phyloP scores from a whole-genome alignment of 2,797 vertebrate genomes.

The Hylomyscus alleni region DNA sequence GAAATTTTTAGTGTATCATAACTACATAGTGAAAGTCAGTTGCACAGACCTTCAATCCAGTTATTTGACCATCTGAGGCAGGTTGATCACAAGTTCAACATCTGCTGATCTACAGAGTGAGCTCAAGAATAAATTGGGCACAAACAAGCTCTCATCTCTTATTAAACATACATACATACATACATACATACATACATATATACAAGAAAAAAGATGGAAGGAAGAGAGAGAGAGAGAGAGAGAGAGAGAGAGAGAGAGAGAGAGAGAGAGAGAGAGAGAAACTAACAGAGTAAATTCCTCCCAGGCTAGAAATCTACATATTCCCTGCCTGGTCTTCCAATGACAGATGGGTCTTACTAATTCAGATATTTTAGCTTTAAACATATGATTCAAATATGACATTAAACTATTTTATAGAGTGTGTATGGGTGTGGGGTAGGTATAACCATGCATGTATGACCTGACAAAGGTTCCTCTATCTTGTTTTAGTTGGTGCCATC shows the following conservation, averaged over 20 bases:
- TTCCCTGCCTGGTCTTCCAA: not conserved
- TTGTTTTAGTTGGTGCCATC: not conserved
- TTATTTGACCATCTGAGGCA: not conserved
- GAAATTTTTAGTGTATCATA: not conserved
- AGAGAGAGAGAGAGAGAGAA: too few species aligned
- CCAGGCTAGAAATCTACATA: not conserved
- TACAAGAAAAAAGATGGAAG: too few species aligned
- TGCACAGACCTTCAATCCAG: not conserved
- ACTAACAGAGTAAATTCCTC: not conserved
- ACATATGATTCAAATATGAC: not conserved
- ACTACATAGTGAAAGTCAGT: not conserved
- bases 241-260: too few species aligned
- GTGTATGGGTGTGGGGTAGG: not conserved
- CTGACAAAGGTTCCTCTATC: not conserved
- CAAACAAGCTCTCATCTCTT: not conserved
- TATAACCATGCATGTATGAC: not conserved
- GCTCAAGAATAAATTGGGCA: not conserved
- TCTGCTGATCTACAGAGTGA: not conserved
- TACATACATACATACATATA: too few species aligned
- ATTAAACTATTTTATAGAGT: not conserved
- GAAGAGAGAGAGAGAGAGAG: rapidly evolving
- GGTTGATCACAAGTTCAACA: not conserved
- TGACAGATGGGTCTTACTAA: not conserved
- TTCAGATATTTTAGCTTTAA: not conserved
- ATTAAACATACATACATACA: too few species aligned